Conservation (phyloP, 2,888 invertebrate genomes). For the Argyresthia albistria region DNA sequence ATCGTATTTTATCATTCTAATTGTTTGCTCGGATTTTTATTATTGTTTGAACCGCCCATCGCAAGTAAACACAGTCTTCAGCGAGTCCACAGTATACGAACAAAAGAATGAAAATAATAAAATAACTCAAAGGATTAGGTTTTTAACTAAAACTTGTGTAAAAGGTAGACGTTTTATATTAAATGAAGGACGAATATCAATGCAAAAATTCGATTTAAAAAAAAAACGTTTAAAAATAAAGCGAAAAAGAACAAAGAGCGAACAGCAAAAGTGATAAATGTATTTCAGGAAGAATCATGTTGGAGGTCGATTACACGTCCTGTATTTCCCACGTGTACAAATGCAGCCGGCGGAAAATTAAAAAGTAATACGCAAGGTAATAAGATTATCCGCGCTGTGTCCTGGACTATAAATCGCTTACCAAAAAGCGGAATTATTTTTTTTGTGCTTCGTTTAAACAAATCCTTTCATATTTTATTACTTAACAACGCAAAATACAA, state of each 20-base stretch:
- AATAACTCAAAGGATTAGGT: not conserved
- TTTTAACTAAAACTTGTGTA: not conserved
- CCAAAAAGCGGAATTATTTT: not conserved
- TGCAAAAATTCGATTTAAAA: no score
- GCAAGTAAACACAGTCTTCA: no score
- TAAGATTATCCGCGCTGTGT: constrained; percentile 8
- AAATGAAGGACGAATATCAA: no score
- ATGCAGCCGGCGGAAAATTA: constrained; percentile 36
- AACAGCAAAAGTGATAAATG: constrained; percentile 12
- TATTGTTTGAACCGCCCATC: no score
- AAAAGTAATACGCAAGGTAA: constrained; percentile 18
- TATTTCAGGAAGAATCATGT: constrained; percentile 12
- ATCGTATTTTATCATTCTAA: no score
- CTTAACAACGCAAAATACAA: no score
- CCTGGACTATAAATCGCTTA: not conserved
- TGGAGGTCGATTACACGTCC: constrained; percentile 26
- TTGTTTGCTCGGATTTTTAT: no score
- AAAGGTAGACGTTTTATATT: not conserved
- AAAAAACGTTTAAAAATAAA: no score
- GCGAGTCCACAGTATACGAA: not conserved
- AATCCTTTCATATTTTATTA: no score
- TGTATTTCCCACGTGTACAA: constrained; percentile 32
- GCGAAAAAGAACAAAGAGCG: constrained; percentile 3
- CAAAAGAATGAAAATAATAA: not conserved
- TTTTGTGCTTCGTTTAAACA: not conserved